Evolutionary conservation across 2,888 invertebrate genomes (phyloP).

Genomic region (Nephrotoma flavescens): DNA sequence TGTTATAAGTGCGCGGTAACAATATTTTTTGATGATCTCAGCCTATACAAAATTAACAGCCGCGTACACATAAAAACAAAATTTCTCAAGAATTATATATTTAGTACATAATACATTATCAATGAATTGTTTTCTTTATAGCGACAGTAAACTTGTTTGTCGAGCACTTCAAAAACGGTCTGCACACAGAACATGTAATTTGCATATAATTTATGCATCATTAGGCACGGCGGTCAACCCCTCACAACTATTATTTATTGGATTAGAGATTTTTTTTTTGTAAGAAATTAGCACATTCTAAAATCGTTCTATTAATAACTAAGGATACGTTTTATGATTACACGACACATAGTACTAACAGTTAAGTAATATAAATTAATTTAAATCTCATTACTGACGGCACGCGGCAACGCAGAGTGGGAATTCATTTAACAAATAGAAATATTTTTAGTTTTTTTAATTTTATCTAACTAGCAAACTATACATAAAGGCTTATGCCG

Average conservation of each 20-base stretch:
- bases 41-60: background rate
- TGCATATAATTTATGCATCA: background rate
- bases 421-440: background rate
- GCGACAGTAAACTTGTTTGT: background rate
- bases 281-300: background rate
- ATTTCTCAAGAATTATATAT: background rate
- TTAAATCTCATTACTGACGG: background rate
- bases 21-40: background rate
- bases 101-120: background rate
- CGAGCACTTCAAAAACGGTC: background rate
- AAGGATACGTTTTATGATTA: background rate
- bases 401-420: background rate
- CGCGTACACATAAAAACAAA: background rate
- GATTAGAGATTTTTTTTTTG: background rate
- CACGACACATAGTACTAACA: background rate
- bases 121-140: background rate
- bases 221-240: background rate
- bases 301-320: no score
- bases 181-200: background rate
- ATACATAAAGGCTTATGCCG: background rate
- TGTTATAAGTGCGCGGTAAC: background rate
- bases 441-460: background rate
- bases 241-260: background rate
- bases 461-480: background rate
- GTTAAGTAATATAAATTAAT: background rate